A percentile compares a stretch with the other conserved stretches of the same genome.
These are phyloP conservation scores for Chaenodraco wilsoni DNA, from an alignment of 2,797 vertebrate genomes.

Conservation along the genomic window DNA sequence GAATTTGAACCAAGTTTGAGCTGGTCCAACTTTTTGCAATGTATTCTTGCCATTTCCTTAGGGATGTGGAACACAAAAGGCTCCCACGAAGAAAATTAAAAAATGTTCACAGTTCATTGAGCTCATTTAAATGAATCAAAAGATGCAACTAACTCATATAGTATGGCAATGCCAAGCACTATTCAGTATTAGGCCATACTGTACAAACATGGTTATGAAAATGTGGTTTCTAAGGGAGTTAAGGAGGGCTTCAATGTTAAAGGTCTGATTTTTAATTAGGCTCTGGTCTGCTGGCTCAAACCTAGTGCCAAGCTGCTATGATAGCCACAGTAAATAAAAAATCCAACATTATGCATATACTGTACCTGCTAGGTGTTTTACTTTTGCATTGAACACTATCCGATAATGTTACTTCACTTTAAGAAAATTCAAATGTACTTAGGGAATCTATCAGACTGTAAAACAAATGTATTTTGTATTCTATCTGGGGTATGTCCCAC, in stretches of 20 bases:
- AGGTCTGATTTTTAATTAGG: constrained; percentile 24
- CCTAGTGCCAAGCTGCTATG: not conserved
- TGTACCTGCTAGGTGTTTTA: not conserved
- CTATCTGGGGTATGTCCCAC: not conserved
- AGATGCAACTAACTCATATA: constrained; percentile 71
- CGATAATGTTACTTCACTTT: not conserved
- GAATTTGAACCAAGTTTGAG: constrained; percentile 58
- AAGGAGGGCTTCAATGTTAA: not conserved
- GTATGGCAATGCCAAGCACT: constrained; percentile 42
- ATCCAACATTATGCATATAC: not conserved
- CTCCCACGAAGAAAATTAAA: constrained; percentile 77
- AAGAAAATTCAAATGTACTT: not conserved
- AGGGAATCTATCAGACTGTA: not conserved
- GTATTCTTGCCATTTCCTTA: constrained; percentile 66
- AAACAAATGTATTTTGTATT: constrained; percentile 3
- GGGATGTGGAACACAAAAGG: constrained; percentile 72
- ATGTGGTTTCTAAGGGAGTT: constrained; percentile 11
- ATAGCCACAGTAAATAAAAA: not conserved
- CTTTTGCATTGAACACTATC: not conserved
- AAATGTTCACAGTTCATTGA: constrained; percentile 78
- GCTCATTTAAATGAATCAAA: constrained; percentile 78
- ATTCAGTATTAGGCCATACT: constrained; percentile 32
- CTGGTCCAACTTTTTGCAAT: constrained; percentile 64
- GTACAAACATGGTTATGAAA: constrained; percentile 38
- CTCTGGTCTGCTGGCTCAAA: constrained; percentile 10